Evolutionary conservation across 1,140 invertebrate genomes (phyloP).

Genomic region (Pseudobourletiella spinata): DNA sequence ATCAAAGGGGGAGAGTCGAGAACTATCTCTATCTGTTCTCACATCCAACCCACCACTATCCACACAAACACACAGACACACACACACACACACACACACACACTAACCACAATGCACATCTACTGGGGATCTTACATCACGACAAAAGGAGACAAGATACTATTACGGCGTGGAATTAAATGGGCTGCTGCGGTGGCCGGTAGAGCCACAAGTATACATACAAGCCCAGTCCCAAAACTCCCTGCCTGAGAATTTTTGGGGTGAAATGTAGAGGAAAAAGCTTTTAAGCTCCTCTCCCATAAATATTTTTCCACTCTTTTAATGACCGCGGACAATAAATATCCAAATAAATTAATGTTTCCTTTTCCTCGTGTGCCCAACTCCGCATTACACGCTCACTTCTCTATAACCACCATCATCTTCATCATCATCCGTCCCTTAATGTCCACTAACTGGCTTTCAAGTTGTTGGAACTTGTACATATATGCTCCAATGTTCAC

Average conservation of each 20-base stretch:
- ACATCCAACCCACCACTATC: no score
- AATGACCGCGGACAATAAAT: constrained; percentile 10
- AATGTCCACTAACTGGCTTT: no score
- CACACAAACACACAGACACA: background rate
- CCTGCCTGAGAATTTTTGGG: background rate
- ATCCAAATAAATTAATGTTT: constrained; percentile 12
- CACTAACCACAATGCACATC: no score
- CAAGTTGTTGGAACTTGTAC: no score
- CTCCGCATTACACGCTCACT: no score
- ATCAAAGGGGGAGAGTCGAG: no score
- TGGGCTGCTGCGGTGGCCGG: no score
- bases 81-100: no score
- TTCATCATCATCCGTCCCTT: background rate
- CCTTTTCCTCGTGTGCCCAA: constrained; percentile 1
- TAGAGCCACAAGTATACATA: background rate
- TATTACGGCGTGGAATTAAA: background rate
- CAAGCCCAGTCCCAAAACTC: no score
- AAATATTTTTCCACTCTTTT: constrained; percentile 6
- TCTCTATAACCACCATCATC: background rate
- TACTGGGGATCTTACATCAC: no score
- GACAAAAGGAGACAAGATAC: no score
- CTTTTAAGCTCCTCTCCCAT: constrained; percentile 1
- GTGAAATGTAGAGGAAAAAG: background rate
- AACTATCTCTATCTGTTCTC: background rate
- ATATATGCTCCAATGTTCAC: no score